These are phyloP conservation scores for Parasteatoda tepidariorum DNA, from an alignment of 1,140 invertebrate genomes.

Conservation along the genomic window DNA sequence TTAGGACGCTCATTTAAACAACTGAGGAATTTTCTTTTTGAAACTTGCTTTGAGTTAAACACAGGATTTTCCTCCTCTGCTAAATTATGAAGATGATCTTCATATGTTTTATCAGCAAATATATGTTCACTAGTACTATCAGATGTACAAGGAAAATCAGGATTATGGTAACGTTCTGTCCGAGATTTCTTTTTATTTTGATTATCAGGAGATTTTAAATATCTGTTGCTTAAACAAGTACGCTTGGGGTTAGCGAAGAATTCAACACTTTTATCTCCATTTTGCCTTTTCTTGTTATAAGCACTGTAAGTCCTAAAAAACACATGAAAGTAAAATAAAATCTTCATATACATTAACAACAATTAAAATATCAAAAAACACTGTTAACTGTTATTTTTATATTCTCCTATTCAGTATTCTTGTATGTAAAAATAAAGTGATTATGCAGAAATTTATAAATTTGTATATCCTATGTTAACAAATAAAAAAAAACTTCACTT, in stretches of 20 bases:
- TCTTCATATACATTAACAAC: too few relatives aligned
- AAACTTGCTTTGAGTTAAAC: too few relatives aligned
- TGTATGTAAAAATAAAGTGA: too few relatives aligned
- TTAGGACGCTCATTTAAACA: too few relatives aligned
- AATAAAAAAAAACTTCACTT: too few relatives aligned
- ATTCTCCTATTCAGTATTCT: too few relatives aligned
- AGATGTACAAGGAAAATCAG: background rate
- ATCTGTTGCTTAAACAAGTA: conserved; percentile 37
- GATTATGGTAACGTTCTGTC: too few relatives aligned
- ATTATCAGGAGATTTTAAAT: background rate
- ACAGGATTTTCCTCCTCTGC: too few relatives aligned
- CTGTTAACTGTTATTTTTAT: background rate
- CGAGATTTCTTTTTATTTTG: background rate
- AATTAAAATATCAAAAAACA: background rate
- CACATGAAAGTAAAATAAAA: background rate
- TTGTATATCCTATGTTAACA: too few relatives aligned
- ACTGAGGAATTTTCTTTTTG: too few relatives aligned
- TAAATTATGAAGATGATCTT: conserved; percentile 27
- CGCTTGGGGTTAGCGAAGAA: conserved; percentile 32
- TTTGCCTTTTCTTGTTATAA: conserved; percentile 48
- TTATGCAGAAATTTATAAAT: too few relatives aligned
- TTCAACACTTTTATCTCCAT: conserved; percentile 38
- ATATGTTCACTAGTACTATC: background rate
- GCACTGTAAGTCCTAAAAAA: conserved; percentile 7
- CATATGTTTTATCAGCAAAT: conserved; percentile 30